A percentile compares a stretch with the other conserved stretches of the same genome.
phyloP scores from a whole-genome alignment of 1,140 invertebrate species.

The Fragariocoptes setiger region DNA sequence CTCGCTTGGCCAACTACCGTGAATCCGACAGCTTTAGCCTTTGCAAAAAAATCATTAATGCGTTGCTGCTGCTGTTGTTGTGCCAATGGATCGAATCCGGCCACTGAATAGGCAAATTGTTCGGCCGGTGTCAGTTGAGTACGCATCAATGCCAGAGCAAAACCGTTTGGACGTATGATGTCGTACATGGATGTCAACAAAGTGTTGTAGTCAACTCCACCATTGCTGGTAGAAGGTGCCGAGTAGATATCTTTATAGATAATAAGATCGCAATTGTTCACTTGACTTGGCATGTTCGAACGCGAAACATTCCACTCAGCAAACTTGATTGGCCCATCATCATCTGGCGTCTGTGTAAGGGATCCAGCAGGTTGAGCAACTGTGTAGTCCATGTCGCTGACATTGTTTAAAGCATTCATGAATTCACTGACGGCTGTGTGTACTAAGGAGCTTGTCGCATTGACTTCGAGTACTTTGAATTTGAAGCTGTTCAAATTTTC shows the following conservation, averaged over 20 bases:
- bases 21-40: conserved; percentile 9
- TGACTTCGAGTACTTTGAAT: conserved; percentile 40
- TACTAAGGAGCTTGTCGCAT: conserved; percentile 13
- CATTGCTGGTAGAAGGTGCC: conserved; percentile 12
- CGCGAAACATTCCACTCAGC: conserved; percentile 14
- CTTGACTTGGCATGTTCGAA: conserved; percentile 8
- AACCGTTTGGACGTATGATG: conserved; percentile 34
- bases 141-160: conserved; percentile 40
- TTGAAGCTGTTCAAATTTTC: conserved; percentile 41
- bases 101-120: conserved; percentile 12
- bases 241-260: conserved; percentile 14
- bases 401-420: conserved; percentile 15
- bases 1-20: conserved; percentile 12
- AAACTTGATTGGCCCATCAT: conserved; percentile 10
- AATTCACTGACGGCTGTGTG: conserved; percentile 12
- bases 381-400: conserved; percentile 17
- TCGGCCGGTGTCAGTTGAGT: conserved; percentile 19
- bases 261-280: conserved; percentile 15
- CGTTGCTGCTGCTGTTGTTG: conserved; percentile 18
- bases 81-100: conserved; percentile 19
- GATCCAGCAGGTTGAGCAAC: conserved; percentile 14
- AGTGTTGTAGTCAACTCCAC: conserved; percentile 14
- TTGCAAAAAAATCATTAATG: conserved; percentile 7
- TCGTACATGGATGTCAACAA: conserved; percentile 14
- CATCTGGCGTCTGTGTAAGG: conserved; percentile 11